phyloP scores from a whole-genome alignment of 1,140 invertebrate genomes.

The Drosophila rufa region DNA sequence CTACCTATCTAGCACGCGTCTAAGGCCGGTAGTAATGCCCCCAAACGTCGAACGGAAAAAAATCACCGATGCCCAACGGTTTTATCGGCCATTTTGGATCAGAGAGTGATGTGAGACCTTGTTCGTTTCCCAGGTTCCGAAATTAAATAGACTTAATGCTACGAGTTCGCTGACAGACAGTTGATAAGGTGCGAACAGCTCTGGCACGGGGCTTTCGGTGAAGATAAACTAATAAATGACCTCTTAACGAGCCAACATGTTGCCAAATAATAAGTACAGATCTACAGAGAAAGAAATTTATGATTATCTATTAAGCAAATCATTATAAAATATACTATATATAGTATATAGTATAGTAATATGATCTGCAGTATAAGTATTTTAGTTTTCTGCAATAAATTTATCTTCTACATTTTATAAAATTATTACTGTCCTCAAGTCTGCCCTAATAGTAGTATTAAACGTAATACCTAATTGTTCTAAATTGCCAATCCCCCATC shows the following conservation, averaged over 20 bases:
- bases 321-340: no score
- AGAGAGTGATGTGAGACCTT: slow-evolving; percentile 1
- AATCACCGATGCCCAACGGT: slow-evolving; percentile 34
- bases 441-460: no score
- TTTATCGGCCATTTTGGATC: slow-evolving; percentile 40
- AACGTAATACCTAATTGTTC: no score
- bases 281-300: background rate
- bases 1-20: slow-evolving; percentile 27
- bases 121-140: slow-evolving; percentile 13
- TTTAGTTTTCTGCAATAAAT: no score
- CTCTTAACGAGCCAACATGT: background rate
- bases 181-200: slow-evolving; percentile 23
- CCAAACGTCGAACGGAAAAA: slow-evolving; percentile 15
- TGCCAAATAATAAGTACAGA: background rate
- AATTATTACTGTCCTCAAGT: no score
- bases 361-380: no score
- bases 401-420: no score
- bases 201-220: background rate
- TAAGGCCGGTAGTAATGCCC: slow-evolving; percentile 11
- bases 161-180: slow-evolving; percentile 13
- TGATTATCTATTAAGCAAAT: background rate
- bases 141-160: slow-evolving; percentile 25
- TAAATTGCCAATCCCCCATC: no score
- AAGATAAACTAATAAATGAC: slow-evolving; percentile 19
- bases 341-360: no score